Conservation (phyloP, 2,888 invertebrate genomes). For the Melanotus villosus region DNA sequence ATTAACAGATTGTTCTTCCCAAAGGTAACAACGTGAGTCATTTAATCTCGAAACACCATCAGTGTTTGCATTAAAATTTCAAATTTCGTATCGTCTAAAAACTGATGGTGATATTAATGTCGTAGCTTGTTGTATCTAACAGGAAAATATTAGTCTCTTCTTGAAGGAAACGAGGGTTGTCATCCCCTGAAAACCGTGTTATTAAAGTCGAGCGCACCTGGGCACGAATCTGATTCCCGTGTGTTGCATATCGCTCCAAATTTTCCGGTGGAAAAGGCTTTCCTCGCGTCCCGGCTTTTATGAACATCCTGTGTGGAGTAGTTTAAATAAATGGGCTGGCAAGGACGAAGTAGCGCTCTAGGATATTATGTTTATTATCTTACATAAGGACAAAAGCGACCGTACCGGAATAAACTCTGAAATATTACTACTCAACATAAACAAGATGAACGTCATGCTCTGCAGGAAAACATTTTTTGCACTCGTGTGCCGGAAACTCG, state of each 20-base stretch:
- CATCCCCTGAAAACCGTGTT: neutral
- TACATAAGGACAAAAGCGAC: conserved; percentile 32
- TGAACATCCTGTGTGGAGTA: conserved; percentile 11
- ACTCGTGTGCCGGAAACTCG: neutral
- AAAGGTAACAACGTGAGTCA: too few species aligned
- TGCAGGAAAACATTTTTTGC: neutral
- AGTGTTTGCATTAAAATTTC: neutral
- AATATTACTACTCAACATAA: conserved; percentile 31
- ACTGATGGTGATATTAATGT: conserved; percentile 10
- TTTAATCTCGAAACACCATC: too few species aligned
- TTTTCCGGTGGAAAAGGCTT: neutral
- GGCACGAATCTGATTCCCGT: neutral
- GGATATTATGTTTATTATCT: conserved; percentile 37
- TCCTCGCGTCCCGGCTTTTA: neutral
- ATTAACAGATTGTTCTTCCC: too few species aligned
- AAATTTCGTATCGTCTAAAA: neutral
- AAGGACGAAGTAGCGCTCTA: conserved; percentile 16
- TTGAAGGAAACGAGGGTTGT: conserved; percentile 3
- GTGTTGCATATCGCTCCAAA: neutral
- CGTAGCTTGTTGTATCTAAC: conserved; percentile 1
- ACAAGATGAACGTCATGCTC: conserved; percentile 30
- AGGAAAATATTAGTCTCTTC: conserved; percentile 2
- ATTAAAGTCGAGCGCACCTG: conserved; percentile 11
- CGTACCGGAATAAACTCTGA: conserved; percentile 31
- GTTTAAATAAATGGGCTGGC: conserved; percentile 33